Conservation (phyloP, 2,113 vertebrate species). For the Agapornis roseicollis region DNA sequence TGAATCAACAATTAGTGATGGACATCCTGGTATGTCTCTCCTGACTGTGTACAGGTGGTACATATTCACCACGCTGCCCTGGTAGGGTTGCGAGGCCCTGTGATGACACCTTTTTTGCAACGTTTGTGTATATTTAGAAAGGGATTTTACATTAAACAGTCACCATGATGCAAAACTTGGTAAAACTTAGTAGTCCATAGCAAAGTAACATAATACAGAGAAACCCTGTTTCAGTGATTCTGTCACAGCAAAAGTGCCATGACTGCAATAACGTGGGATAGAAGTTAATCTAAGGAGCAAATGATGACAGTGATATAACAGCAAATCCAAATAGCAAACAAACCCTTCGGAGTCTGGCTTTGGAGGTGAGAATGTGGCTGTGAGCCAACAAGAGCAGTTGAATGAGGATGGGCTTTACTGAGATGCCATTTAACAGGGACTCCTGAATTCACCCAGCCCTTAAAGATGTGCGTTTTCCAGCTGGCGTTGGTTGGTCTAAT, state of each 20-base stretch:
- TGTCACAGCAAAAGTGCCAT: background rate
- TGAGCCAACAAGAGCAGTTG: background rate
- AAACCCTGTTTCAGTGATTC: conserved; percentile 45
- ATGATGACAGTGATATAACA: background rate
- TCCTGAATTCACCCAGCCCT: background rate
- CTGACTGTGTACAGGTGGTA: conserved; percentile 54
- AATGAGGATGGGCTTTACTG: background rate
- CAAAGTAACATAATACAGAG: conserved; percentile 31
- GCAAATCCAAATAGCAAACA: background rate
- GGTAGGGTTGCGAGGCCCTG: background rate
- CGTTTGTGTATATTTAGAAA: conserved; percentile 19
- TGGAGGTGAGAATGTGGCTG: background rate
- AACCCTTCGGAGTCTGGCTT: background rate
- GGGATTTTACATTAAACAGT: conserved; percentile 29
- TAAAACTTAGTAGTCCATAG: background rate
- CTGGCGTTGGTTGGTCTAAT: background rate
- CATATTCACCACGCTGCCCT: conserved; percentile 48
- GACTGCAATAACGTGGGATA: background rate
- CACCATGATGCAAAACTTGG: conserved; percentile 2
- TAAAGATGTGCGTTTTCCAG: background rate
- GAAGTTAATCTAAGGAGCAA: background rate
- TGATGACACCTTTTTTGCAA: conserved; percentile 32
- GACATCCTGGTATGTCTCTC: conserved; percentile 2
- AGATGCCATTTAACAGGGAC: background rate
- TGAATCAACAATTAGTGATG: conserved; percentile 65